Percentiles rank a stretch among this genome's conserved stretches.
Evolutionary conservation across 2,888 invertebrate species (phyloP).

Genomic region (Diplolepis rosae): DNA sequence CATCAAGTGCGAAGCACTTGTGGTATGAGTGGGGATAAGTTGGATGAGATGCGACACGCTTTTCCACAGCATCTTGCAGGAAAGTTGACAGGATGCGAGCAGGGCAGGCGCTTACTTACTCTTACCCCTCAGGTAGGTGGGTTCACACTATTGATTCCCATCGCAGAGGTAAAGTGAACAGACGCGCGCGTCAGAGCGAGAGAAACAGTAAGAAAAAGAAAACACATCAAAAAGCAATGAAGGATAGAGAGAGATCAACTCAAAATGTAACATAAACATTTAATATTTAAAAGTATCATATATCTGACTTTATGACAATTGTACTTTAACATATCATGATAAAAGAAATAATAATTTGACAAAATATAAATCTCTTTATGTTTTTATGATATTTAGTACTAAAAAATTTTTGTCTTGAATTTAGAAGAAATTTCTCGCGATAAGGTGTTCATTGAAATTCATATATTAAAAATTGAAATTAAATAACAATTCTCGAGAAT

Average conservation of each 20-base stretch:
- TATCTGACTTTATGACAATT: too few relatives aligned
- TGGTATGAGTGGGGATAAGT: not conserved
- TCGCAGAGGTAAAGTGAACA: conserved; percentile 44
- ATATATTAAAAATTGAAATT: too few relatives aligned
- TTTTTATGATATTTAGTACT: too few relatives aligned
- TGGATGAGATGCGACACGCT: conserved; percentile 15
- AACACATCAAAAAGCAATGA: not conserved
- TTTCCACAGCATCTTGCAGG: conserved; percentile 8
- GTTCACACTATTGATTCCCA: conserved; percentile 59
- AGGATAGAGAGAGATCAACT: not conserved
- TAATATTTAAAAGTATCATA: too few relatives aligned
- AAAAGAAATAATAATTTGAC: too few relatives aligned
- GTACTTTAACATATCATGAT: too few relatives aligned
- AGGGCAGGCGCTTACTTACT: conserved; percentile 21
- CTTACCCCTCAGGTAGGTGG: conserved; percentile 49
- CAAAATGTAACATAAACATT: too few relatives aligned
- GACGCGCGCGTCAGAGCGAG: not conserved
- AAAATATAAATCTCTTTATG: too few relatives aligned
- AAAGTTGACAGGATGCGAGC: conserved; percentile 30
- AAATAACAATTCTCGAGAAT: too few relatives aligned
- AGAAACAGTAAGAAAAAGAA: not conserved
- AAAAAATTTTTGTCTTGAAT: too few relatives aligned
- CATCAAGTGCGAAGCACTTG: conserved; percentile 21
- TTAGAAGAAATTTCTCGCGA: too few relatives aligned
- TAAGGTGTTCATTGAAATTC: too few relatives aligned